Evolutionary conservation across 2,888 invertebrate genomes (phyloP).

Genomic region (Chaetogeoica ovagalla): DNA sequence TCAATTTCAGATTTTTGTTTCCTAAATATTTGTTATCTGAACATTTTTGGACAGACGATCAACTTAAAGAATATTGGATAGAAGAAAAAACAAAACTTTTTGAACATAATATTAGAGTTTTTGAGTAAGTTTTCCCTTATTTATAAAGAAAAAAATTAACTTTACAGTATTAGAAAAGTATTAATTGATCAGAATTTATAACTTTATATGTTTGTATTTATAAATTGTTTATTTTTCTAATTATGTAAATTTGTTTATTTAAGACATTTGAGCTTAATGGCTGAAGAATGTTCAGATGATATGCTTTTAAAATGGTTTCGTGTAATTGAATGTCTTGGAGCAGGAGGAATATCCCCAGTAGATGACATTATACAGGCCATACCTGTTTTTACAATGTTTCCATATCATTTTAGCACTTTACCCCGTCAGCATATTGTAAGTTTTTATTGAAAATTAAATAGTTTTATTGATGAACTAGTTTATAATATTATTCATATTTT

Average conservation of each 20-base stretch:
- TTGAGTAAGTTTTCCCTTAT: constrained; percentile 27
- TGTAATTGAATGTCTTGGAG: constrained; percentile 49
- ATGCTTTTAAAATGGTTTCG: constrained; percentile 52
- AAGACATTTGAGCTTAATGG: constrained; percentile 48
- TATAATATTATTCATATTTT: constrained; percentile 14
- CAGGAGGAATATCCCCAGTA: constrained; percentile 31
- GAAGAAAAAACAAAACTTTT: constrained; percentile 22
- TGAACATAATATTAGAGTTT: constrained; percentile 46
- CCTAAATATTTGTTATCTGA: constrained; percentile 49
- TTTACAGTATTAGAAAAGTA: neutral
- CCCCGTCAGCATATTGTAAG: constrained; percentile 49
- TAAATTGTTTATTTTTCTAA: neutral
- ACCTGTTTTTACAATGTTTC: constrained; percentile 46
- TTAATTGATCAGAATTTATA: neutral
- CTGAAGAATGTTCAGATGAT: constrained; percentile 51
- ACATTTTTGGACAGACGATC: constrained; percentile 47
- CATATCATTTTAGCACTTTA: constrained; percentile 47
- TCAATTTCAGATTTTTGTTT: constrained; percentile 43
- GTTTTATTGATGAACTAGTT: neutral
- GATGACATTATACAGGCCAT: constrained; percentile 47
- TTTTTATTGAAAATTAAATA: neutral
- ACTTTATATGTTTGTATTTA: neutral
- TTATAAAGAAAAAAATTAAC: neutral
- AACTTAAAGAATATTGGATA: constrained; percentile 39
- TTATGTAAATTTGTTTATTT: constrained; percentile 8